Evolutionary conservation across 1,140 invertebrate species (phyloP), one percentile per base, ranked within the genome.

Genomic region (Halictus rubicundus): DNA sequence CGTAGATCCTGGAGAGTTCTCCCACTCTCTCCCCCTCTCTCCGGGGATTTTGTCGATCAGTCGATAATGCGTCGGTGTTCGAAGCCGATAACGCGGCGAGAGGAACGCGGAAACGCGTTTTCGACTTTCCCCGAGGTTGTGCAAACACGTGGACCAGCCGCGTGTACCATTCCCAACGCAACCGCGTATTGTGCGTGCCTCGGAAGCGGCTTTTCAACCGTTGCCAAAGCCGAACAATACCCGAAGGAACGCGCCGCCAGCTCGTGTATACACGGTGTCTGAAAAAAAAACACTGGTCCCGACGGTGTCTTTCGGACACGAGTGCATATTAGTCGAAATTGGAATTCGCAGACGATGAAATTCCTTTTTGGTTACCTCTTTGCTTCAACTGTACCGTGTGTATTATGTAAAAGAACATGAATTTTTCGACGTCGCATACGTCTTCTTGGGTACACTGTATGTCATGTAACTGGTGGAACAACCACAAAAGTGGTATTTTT

Each of bases 181-280:
- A 37, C n/a, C 32, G 27, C n/a, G 75, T 61, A 86, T 84, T 82
- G 83, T 82, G 61, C 71, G 54, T 39, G 61, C 71, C 46, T 59
- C 84, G 82, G 78, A 83, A 78, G 74, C 81, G 81, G 66, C 81
- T 86, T 80, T 86, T 87, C 73, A 74, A 39, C 60, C 76, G 27
- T 78, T 74, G 68, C 54, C 85, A 39, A 70, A 64, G 39, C 77
- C 71, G 78, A 79, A 86, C 85, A 86, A 85, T 85, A 66, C 73
- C 14, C 52, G 73, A 85, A 86, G 84, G 82, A 86, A 86, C 76
- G 39, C 72, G 32, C 32, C 49, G 23, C 4, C 49, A 27, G 27
- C 16, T 16, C 16, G 39, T 25, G 37, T 46, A 63, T 60, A 78
- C 68, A 42, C 27, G 75, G 66, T 70, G 75, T 25, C 37, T 27